Evolutionary conservation across 1,140 invertebrate genomes (phyloP), one percentile per base, ranked within the genome.

Genomic region (Bombyx mori): DNA sequence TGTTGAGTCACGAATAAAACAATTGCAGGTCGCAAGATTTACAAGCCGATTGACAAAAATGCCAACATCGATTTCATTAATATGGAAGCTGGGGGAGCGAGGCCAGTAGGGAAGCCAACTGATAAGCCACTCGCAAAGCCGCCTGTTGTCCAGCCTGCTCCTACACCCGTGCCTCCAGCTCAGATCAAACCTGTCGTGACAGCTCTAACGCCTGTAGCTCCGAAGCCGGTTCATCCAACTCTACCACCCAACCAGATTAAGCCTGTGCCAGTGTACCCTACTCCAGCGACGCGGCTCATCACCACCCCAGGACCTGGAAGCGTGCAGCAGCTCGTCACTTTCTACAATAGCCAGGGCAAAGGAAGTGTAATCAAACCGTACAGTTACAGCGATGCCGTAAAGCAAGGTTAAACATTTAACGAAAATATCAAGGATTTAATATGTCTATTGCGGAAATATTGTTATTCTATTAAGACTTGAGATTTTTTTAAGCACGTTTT

Each of bases 41-140:
- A 69, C 22, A 54, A 59, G 42, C 72, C 82, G 1, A 69, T 85
- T 6, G 72, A 82, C 63, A 87, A 87, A 72, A 79, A 85, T 82
- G 84, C 81, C 2, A 87, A 87, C 63, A 58, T 80, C 43, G 84
- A 75, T 35, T 87, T 87, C 61, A 87, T 87, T 52, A 85, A 85
- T 54, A 87, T 85, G 84, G 84, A 87, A 65, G 54, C 57, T 3
- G 75, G 75, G 1, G 75, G 71, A 1, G 35, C 51, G 12, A 54
- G 51, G 42, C 50, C 50, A 0, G 62, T 57, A 6, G 58, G 26
- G 6, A 26, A 26, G 48, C 62, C 48, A 50, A 35, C 12, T 53
- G 54, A 52, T 44, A 60, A 61, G 45, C 10, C n/a, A 7, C 57
- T 48, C 3, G 47, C 54, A 22, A 45, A 45, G 8, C 53, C 66